A percentile compares a stretch with the other conserved stretches of the same genome.
Evolutionary conservation across 2,113 vertebrate genomes (phyloP).

Genomic region (Monopterus albus): DNA sequence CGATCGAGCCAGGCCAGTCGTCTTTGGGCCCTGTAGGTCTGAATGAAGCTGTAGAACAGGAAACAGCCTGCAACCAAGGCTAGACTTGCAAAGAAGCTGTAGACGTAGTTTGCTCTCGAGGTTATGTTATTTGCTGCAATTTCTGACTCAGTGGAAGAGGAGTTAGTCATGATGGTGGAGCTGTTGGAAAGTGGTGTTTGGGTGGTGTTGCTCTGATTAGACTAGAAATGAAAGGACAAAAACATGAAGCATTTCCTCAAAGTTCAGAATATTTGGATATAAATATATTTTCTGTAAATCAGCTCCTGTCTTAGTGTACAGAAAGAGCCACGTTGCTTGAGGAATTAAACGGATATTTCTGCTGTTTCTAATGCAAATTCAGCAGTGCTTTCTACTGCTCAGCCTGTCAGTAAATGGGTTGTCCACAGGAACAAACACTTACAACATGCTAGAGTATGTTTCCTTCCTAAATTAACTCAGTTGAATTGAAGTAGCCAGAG

Average conservation of each 20-base stretch:
- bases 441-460: not conserved
- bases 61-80: constrained; percentile 79
- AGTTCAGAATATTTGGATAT: not conserved
- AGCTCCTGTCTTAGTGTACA: not conserved
- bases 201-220: not conserved
- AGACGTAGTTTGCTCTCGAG: constrained; percentile 79
- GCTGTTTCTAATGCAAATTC: not conserved
- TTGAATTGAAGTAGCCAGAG: not conserved
- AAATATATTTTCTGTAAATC: not conserved
- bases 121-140: constrained; percentile 77
- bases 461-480: constrained; percentile 27
- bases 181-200: not conserved
- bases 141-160: not conserved
- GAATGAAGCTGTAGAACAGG: constrained; percentile 75
- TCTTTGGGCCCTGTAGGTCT: constrained; percentile 61
- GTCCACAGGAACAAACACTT: constrained; percentile 17
- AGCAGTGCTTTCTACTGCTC: not conserved
- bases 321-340: not conserved
- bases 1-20: constrained; percentile 70
- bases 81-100: constrained; percentile 73
- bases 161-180: not conserved
- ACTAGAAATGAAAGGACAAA: constrained; percentile 50
- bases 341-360: not conserved
- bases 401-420: not conserved
- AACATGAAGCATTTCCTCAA: constrained; percentile 18